Percentiles rank a stretch among this genome's conserved stretches.
Evolutionary conservation across 2,888 invertebrate genomes (phyloP).

Genomic region (Myopa testacea): DNA sequence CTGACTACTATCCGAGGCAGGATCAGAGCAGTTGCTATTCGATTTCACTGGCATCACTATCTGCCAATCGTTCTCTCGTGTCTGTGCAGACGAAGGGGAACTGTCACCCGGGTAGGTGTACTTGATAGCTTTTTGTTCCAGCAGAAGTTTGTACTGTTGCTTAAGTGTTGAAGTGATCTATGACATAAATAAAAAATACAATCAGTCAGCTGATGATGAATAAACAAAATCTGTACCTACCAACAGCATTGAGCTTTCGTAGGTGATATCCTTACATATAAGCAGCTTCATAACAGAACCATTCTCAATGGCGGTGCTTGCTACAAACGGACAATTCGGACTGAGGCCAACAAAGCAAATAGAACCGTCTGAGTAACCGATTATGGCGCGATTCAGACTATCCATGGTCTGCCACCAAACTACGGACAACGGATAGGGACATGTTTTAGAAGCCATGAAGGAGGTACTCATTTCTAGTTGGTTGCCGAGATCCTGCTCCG

Average conservation of each 20-base stretch:
- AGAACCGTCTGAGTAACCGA: conserved; percentile 76
- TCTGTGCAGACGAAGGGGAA: conserved; percentile 57
- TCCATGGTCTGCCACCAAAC: conserved; percentile 83
- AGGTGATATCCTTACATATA: conserved; percentile 76
- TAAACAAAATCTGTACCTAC: conserved; percentile 59
- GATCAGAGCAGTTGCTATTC: conserved; percentile 62
- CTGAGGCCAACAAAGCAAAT: conserved; percentile 69
- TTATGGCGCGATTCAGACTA: conserved; percentile 77
- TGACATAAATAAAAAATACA: background rate
- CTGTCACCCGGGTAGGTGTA: conserved; percentile 76
- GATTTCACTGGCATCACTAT: conserved; percentile 65
- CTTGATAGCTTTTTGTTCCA: conserved; percentile 81
- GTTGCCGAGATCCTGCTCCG: conserved; percentile 56
- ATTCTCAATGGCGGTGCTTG: conserved; percentile 66
- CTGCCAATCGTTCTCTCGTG: conserved; percentile 65
- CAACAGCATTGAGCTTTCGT: conserved; percentile 72
- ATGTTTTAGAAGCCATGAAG: conserved; percentile 67
- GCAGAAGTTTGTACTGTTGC: conserved; percentile 84
- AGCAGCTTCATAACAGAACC: conserved; percentile 67
- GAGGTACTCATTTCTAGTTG: conserved; percentile 62
- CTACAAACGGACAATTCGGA: conserved; percentile 68
- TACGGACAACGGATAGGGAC: conserved; percentile 72
- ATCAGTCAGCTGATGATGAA: background rate
- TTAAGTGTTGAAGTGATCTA: conserved; percentile 80
- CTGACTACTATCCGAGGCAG: conserved; percentile 62